Evolutionary conservation across 1,140 invertebrate species (phyloP).

Genomic region (Anastrepha obliqua): DNA sequence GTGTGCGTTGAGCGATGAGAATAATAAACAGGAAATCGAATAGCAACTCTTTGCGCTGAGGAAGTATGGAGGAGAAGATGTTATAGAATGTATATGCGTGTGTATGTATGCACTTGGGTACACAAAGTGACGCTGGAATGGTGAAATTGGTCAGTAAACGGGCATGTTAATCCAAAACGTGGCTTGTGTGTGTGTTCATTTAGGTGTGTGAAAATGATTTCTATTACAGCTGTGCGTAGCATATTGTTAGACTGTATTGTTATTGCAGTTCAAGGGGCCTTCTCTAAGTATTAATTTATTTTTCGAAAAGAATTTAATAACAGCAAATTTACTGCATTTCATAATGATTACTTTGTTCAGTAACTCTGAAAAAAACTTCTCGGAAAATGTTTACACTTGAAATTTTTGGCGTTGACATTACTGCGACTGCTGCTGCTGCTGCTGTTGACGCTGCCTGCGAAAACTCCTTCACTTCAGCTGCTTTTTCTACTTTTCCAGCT

Average conservation of each 20-base stretch:
- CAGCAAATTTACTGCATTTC: no score
- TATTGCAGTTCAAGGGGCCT: background rate
- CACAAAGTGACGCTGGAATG: background rate
- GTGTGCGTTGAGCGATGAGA: conserved; percentile 30
- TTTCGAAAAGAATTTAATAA: no score
- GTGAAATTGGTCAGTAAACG: background rate
- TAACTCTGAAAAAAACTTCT: no score
- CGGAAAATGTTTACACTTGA: conserved; percentile 27
- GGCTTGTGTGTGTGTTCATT: background rate
- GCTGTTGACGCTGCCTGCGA: no score
- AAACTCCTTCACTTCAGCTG: background rate
- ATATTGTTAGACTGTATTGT: background rate
- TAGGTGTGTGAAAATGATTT: background rate
- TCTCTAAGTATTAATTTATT: no score
- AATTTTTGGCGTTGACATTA: background rate
- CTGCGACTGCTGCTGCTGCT: background rate
- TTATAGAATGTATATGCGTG: background rate
- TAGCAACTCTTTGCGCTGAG: background rate
- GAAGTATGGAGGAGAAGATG: background rate
- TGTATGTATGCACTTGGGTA: background rate
- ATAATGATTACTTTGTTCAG: no score
- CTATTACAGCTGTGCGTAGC: background rate
- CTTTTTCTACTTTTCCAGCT: conserved; percentile 6
- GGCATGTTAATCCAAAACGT: no score
- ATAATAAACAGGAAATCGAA: background rate